Percentiles rank a stretch among this genome's conserved stretches.
These are phyloP conservation scores for Sceloporus tristichus DNA, from an alignment of 2,113 vertebrate genomes.

Conservation along the genomic window DNA sequence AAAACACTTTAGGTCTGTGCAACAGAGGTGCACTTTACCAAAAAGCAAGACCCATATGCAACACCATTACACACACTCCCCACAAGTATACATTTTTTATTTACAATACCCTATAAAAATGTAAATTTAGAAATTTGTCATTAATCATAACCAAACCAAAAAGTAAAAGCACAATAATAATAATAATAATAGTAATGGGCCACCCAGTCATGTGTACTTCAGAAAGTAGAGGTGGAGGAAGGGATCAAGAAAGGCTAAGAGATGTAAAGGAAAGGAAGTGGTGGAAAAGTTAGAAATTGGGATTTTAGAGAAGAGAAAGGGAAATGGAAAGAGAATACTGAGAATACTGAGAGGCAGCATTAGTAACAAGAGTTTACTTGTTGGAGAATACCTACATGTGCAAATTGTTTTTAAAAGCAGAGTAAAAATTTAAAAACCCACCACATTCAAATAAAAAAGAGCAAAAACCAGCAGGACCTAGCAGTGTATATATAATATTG, in stretches of 20 bases:
- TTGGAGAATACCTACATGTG: constrained; percentile 71
- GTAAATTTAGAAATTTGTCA: constrained; percentile 82
- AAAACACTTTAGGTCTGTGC: neutral
- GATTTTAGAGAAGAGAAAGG: neutral
- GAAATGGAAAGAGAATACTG: constrained; percentile 17
- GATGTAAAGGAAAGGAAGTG: constrained; percentile 3
- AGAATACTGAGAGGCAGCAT: constrained; percentile 28
- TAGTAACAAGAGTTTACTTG: constrained; percentile 54
- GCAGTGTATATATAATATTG: constrained; percentile 27
- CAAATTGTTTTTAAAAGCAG: constrained; percentile 67
- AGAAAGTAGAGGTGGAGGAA: constrained; percentile 29
- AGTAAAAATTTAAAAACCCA: constrained; percentile 40
- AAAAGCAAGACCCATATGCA: neutral
- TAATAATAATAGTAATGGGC: constrained; percentile 59
- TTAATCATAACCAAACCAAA: constrained; percentile 76
- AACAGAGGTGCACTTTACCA: neutral
- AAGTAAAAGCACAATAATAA: constrained; percentile 65
- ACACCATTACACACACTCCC: constrained; percentile 13
- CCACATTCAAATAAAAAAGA: constrained; percentile 57
- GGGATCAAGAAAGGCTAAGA: constrained; percentile 11
- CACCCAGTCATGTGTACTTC: constrained; percentile 57
- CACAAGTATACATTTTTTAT: constrained; percentile 81
- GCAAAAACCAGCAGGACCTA: constrained; percentile 53
- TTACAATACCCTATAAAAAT: constrained; percentile 84
- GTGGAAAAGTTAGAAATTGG: constrained; percentile 22